Conservation (phyloP, 2,888 invertebrate species). For the Melanostoma mellinum region DNA sequence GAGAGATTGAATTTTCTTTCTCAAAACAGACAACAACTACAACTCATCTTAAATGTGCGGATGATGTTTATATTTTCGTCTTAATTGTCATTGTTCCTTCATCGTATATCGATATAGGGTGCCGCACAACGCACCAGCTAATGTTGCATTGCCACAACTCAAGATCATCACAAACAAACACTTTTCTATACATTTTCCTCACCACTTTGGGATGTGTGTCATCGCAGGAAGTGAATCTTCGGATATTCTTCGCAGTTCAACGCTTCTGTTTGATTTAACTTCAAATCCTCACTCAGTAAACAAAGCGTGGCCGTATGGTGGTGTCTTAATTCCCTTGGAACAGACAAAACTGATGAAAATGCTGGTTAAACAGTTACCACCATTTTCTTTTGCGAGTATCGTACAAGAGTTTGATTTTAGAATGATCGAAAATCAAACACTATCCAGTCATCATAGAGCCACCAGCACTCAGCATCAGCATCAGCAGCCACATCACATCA, state of each 20-base stretch:
- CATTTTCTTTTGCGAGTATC: conserved; percentile 35
- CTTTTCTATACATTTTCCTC: conserved; percentile 33
- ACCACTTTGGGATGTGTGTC: conserved; percentile 56
- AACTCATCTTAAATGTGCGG: conserved; percentile 26
- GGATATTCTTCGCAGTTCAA: conserved; percentile 16
- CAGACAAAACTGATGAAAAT: conserved; percentile 37
- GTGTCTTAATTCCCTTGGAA: conserved; percentile 50
- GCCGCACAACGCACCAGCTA: conserved; percentile 25
- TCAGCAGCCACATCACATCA: conserved; percentile 10
- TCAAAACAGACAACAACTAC: conserved; percentile 9
- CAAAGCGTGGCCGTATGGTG: conserved; percentile 36
- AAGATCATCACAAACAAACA: conserved; percentile 44
- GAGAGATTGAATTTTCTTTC: conserved; percentile 15
- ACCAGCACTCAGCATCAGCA: not conserved
- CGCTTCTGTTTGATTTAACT: conserved; percentile 50
- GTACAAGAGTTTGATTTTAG: conserved; percentile 47
- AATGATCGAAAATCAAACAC: conserved; percentile 67
- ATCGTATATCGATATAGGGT: not conserved
- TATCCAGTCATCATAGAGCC: conserved; percentile 13
- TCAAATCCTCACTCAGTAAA: conserved; percentile 51
- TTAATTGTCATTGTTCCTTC: conserved; percentile 54
- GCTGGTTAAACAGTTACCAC: conserved; percentile 61
- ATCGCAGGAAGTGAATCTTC: conserved; percentile 59
- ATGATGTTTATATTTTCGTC: conserved; percentile 46
- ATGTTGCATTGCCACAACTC: conserved; percentile 39